Evolutionary conservation across 2,888 invertebrate species (phyloP), one percentile per base, ranked within the genome.

Genomic region (Tiliacea citrago): DNA sequence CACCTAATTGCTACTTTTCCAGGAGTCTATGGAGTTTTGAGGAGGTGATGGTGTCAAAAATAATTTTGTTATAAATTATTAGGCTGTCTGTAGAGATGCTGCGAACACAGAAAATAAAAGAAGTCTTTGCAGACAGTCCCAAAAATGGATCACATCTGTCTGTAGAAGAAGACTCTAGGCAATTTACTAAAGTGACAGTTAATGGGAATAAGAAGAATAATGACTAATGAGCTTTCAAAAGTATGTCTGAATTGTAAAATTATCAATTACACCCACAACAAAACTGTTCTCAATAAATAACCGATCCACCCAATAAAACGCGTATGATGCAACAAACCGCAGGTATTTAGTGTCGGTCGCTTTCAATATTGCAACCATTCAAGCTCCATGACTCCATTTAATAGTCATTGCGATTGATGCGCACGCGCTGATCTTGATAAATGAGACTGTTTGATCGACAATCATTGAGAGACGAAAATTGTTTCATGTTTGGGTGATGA

Each of bases 401-500:
- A 92, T 92, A 94, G 93, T 93, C 92, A 92, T 91, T 79, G 80
- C 82, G 81, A 87, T 84, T 85, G 91, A 92, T 90, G 90, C 86
- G 87, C 86, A 75, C 77, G 82, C 86, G 69, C 68, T 76, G 85
- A 84, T 85, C 73, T 80, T 84, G 83, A 83, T 86, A 80, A 86
- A 84, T 86, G 73, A 58, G 49, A 47, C 65, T 71, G 65, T 66
- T 70, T 63, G 73, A 74, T 86, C 66, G 62, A 69, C 66, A 61
- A 68, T 68, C 47, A 73, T 69, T 75, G 68, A 63, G 18, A 53
- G 58, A 21, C 51, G 62, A 63, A 81, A 81, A 81, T 85, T 55
- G 24, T 81, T 85, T 74, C 49, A 51, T 58, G 47, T 16, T n/a
- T 57, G 6, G 9, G 21, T 57, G 57, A 35, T 35, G 8, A 10